phyloP scores from a whole-genome alignment of 2,888 invertebrate species.

The Automeris io region DNA sequence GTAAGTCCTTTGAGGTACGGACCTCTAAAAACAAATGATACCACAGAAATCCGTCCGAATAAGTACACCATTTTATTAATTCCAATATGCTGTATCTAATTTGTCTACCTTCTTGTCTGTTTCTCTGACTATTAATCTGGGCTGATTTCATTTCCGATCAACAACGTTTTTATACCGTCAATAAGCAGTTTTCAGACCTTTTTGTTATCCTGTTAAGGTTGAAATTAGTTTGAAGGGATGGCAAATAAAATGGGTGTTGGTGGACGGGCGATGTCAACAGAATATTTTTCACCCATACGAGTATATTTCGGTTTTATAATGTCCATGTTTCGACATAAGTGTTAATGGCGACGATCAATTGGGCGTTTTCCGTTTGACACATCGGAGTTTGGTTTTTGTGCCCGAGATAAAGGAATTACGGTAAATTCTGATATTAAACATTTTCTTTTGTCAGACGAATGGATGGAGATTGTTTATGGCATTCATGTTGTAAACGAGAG shows the following conservation, averaged over 20 bases:
- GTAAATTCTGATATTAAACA: conserved; percentile 17
- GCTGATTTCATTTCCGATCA: conserved; percentile 50
- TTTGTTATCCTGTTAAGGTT: neutral
- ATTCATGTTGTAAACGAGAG: neutral
- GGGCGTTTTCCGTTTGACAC: conserved; percentile 5
- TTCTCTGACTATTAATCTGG: conserved; percentile 59
- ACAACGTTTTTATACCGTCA: conserved; percentile 12
- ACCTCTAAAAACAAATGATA: neutral
- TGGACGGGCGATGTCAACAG: conserved; percentile 51
- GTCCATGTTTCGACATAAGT: conserved; percentile 58
- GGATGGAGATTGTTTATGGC: neutral
- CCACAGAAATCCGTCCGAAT: conserved; percentile 4
- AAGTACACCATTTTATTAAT: conserved; percentile 16
- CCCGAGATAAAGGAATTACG: conserved; percentile 10
- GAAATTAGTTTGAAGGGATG: conserved; percentile 9
- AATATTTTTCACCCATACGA: conserved; percentile 57
- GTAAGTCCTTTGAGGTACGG: too few relatives aligned
- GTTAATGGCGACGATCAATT: conserved; percentile 70
- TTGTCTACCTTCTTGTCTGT: conserved; percentile 57
- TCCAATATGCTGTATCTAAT: conserved; percentile 64
- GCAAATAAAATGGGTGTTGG: conserved; percentile 18
- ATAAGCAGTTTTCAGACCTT: conserved; percentile 13
- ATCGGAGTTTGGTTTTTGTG: conserved; percentile 1
- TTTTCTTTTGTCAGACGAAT: conserved; percentile 10
- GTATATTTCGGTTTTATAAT: conserved; percentile 56